These are phyloP conservation scores for Sander lucioperca DNA, from an alignment of 2,113 vertebrate species.

Conservation along the genomic window DNA sequence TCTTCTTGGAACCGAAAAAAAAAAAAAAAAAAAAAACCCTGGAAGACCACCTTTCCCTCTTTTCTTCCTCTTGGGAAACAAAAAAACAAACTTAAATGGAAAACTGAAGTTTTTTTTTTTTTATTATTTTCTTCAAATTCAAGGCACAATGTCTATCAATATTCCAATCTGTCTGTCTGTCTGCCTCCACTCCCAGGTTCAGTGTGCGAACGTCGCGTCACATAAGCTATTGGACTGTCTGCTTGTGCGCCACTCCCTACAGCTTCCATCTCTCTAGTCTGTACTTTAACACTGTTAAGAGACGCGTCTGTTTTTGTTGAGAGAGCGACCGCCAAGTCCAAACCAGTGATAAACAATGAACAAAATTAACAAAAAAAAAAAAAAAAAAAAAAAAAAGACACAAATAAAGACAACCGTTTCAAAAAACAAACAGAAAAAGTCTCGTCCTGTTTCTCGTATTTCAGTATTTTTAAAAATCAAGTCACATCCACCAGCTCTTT, in stretches of 20 bases:
- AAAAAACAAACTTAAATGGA: constrained; percentile 75
- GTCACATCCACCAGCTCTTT: constrained; percentile 87
- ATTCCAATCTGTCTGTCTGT: constrained; percentile 69
- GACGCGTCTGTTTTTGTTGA: constrained; percentile 77
- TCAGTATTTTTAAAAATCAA: constrained; percentile 86
- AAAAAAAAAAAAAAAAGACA: constrained; percentile 58
- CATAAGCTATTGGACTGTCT: constrained; percentile 64
- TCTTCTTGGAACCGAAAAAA: constrained; percentile 58
- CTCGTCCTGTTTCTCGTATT: constrained; percentile 85
- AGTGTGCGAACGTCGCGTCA: constrained; percentile 68
- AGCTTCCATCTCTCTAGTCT: constrained; percentile 62
- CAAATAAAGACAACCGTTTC: constrained; percentile 75
- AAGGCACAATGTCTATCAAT: constrained; percentile 88
- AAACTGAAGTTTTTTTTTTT: constrained; percentile 75
- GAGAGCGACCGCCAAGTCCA: constrained; percentile 81
- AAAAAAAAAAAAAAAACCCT: constrained; percentile 24
- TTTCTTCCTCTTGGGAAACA: constrained; percentile 70
- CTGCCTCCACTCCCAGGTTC: constrained; percentile 65
- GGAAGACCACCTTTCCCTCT: constrained; percentile 46
- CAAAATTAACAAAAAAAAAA: constrained; percentile 70
- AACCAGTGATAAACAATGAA: constrained; percentile 86
- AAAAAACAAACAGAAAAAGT: constrained; percentile 69
- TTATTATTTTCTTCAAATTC: constrained; percentile 81
- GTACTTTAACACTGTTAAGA: constrained; percentile 81
- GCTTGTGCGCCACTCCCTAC: constrained; percentile 55